phyloP scores from a whole-genome alignment of 2,888 invertebrate genomes.

The Philhelius pedissequus region DNA sequence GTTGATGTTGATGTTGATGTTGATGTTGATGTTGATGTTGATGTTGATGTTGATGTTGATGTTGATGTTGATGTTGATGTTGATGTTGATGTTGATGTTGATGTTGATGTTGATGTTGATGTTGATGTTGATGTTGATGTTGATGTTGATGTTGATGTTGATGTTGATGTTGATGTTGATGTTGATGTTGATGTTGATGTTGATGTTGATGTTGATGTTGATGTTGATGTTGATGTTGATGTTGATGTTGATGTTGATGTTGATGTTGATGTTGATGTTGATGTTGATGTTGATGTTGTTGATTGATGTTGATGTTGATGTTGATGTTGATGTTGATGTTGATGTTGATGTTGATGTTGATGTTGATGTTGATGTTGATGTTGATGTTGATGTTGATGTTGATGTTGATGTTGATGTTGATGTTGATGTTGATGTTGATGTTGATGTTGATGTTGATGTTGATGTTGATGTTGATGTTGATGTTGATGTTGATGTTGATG shows the following conservation, averaged over 20 bases:
- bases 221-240: not conserved
- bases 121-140: not conserved
- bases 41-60: not conserved
- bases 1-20: not conserved
- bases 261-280: not conserved
- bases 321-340: not conserved
- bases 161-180: too few relatives aligned
- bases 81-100: not conserved
- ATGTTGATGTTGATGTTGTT: not conserved
- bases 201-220: not conserved
- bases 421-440: not conserved
- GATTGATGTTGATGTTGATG: not conserved
- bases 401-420: not conserved
- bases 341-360: not conserved
- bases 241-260: not conserved
- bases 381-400: not conserved
- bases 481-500: not conserved
- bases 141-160: not conserved
- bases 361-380: not conserved
- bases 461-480: not conserved
- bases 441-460: not conserved
- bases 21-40: not conserved
- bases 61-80: not conserved
- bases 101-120: not conserved
- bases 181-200: too few relatives aligned